Percentiles rank a stretch among this genome's conserved stretches.
Conservation (phyloP, 1,140 invertebrate genomes). For the Drosophila auraria region DNA sequence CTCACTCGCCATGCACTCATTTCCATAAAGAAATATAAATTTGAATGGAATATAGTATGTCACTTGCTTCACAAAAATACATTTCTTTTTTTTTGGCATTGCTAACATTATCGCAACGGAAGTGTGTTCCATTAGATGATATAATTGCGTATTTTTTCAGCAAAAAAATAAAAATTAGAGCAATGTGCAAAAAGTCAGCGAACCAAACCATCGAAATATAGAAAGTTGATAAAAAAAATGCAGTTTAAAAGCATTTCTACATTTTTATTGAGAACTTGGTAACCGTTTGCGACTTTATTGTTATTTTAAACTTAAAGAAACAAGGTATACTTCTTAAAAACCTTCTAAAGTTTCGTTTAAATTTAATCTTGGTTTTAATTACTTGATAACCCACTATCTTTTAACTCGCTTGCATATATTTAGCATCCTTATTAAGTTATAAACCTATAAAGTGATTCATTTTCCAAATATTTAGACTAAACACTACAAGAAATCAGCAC, state of each 20-base stretch:
- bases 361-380: too few species aligned
- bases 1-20: neutral
- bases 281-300: too few species aligned
- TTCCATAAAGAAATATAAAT: neutral
- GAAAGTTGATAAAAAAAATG: too few species aligned
- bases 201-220: neutral
- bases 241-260: too few species aligned
- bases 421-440: neutral
- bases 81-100: constrained; percentile 9
- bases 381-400: too few species aligned
- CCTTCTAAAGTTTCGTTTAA: too few species aligned
- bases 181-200: neutral
- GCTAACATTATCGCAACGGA: constrained; percentile 31
- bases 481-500: too few species aligned
- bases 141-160: constrained; percentile 1
- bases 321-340: too few species aligned
- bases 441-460: neutral
- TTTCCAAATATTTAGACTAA: too few species aligned
- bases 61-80: neutral
- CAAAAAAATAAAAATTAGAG: constrained; percentile 9
- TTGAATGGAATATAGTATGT: neutral
- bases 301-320: too few species aligned
- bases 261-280: too few species aligned
- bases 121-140: constrained; percentile 42
- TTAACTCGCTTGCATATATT: too few species aligned